phyloP scores from a whole-genome alignment of 2,888 invertebrate species.

The Dicranocentrus wangi region DNA sequence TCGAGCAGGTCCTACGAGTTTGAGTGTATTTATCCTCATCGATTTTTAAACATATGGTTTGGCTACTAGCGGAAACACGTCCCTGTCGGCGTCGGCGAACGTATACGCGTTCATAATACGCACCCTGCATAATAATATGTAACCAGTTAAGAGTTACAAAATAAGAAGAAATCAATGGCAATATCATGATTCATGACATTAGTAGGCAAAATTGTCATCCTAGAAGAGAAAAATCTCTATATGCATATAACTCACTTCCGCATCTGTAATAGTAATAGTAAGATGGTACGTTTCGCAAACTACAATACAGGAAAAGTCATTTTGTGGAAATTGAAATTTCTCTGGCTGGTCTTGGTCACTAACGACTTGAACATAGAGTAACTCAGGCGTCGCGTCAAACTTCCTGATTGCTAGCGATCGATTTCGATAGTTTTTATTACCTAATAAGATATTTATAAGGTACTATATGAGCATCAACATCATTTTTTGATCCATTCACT shows the following conservation, averaged over 20 bases:
- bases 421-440: no score
- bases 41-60: background rate
- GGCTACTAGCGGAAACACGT: background rate
- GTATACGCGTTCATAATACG: slow-evolving; percentile 13
- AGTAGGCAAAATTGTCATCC: slow-evolving; percentile 1
- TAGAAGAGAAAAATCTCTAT: slow-evolving; percentile 3
- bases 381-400: no score
- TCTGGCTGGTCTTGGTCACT: background rate
- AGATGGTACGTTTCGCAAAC: background rate
- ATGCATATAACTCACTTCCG: slow-evolving; percentile 43
- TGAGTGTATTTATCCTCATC: background rate
- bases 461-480: no score
- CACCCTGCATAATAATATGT: slow-evolving; percentile 37
- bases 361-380: background rate
- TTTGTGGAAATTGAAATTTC: slow-evolving; percentile 30
- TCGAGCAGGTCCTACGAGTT: slow-evolving; percentile 13
- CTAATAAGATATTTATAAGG: no score
- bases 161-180: slow-evolving; percentile 37
- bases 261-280: slow-evolving; percentile 28
- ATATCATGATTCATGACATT: slow-evolving; percentile 47
- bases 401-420: no score
- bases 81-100: background rate
- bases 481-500: no score
- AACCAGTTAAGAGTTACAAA: slow-evolving; percentile 37
- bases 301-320: slow-evolving; percentile 5